These are phyloP conservation scores for Linnaemya tessellans DNA, from an alignment of 2,888 invertebrate species.

Conservation along the genomic window DNA sequence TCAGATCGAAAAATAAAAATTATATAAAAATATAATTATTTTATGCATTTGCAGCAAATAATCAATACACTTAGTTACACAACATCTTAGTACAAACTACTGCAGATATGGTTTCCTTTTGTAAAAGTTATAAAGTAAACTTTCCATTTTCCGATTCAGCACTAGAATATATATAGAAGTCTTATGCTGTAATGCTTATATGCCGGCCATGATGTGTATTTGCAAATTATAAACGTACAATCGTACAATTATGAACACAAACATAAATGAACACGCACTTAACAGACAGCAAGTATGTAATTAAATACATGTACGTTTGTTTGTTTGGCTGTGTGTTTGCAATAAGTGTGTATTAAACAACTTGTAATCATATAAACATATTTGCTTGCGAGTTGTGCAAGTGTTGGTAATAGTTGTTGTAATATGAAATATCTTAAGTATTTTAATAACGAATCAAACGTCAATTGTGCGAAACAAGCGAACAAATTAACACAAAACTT, in stretches of 20 bases:
- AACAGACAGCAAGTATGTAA: slow-evolving; percentile 11
- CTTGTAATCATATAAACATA: background rate
- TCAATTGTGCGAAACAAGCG: slow-evolving; percentile 63
- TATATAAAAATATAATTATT: no score
- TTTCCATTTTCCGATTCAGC: no score
- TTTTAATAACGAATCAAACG: slow-evolving; percentile 53
- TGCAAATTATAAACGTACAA: background rate
- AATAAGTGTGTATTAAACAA: background rate
- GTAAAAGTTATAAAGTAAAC: no score
- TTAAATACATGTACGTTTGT: slow-evolving; percentile 23
- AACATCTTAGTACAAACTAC: no score
- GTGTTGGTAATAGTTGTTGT: background rate
- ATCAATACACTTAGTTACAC: no score
- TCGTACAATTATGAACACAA: background rate
- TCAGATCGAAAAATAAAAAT: no score
- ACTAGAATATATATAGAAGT: no score
- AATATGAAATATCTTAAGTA: slow-evolving; percentile 43
- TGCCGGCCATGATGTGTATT: background rate
- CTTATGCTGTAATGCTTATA: no score
- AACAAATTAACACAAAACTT: slow-evolving; percentile 64
- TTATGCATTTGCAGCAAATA: no score
- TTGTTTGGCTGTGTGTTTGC: no score
- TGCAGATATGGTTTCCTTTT: no score
- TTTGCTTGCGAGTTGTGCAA: background rate
- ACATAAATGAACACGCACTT: background rate